Evolutionary conservation across 64 coral and sea anemone genomes (phyloP), one percentile per base, ranked within the genome.

Genomic region (Anthopleura sola): DNA sequence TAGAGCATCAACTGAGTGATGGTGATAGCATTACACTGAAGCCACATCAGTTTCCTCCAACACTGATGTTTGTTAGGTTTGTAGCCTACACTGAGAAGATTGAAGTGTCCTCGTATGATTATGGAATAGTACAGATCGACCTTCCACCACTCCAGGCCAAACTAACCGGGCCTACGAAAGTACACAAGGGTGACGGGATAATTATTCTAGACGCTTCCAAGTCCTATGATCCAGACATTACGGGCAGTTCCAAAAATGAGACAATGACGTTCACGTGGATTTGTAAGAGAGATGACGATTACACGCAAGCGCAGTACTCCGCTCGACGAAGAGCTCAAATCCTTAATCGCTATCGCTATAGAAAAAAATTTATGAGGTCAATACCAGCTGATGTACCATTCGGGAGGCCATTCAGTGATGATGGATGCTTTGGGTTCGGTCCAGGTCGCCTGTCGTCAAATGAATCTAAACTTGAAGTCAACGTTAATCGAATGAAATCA

Each of bases 261-360:
- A 50, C 23, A 23, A n/a, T 91, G 34, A 91, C 28, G 1, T 91
- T 91, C 60, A 55, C n/a, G 37, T 91, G 89, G 89, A 31, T 55
- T n/a, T 91, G 89, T 36, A 75, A 64, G 78, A 76, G 84, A 29
- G 17, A 36, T 17, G 57, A 60, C 18, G 55, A 46, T 15, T 44
- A 21, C 15, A 79, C 76, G 36, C 44, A 48, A 48, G 39, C 76
- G 76, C 76, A 79, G 76, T 79, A 79, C 39, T 17, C 76, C 18
- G 76, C 76, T 3, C 66, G 76, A 47, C 34, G 76, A 10, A 20
- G 76, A 23, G 19, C 18, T 33, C 34, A 33, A 18, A 48, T 48
- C 24, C 76, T 37, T 44, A 23, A 44, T 38, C 76, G 38, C 6
- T 79, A 79, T 46, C 76, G 36, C 76, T 79, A 79, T 15, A 44